These are phyloP conservation scores for Philypnodon macrostomus DNA, from an alignment of 2,797 vertebrate species.

Conservation along the genomic window DNA sequence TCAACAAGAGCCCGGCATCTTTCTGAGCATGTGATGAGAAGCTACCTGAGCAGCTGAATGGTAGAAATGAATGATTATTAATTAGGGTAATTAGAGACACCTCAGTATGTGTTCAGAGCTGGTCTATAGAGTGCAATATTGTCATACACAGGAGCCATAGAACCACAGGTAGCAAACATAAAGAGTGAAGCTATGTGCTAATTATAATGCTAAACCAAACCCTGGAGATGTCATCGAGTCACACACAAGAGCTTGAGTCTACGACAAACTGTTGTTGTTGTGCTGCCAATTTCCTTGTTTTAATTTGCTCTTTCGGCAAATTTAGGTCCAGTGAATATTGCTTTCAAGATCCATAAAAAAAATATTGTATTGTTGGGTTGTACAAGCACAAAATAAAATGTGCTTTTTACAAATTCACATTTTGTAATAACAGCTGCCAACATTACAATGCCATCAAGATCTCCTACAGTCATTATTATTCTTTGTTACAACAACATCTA, in stretches of 20 bases:
- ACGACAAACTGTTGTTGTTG: constrained; percentile 39
- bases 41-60: constrained; percentile 10
- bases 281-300: constrained; percentile 23
- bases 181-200: constrained; percentile 50
- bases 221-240: constrained; percentile 54
- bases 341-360: background rate
- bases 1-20: constrained; percentile 30
- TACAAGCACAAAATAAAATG: background rate
- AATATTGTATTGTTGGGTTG: background rate
- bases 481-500: too few species aligned
- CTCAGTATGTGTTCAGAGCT: constrained; percentile 32
- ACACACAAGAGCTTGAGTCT: too few species aligned
- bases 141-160: constrained; percentile 40
- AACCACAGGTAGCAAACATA: constrained; percentile 45
- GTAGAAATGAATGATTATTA: constrained; percentile 24
- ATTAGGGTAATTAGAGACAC: constrained; percentile 56
- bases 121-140: constrained; percentile 40
- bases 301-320: constrained; percentile 25
- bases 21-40: constrained; percentile 21
- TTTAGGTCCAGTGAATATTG: constrained; percentile 13
- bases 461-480: too few species aligned
- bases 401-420: too few species aligned
- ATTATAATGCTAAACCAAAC: constrained; percentile 67
- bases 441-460: too few species aligned
- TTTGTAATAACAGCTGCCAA: too few species aligned